These are phyloP conservation scores for Azorinus chamasolen DNA, from an alignment of 2,888 invertebrate species.

Conservation along the genomic window DNA sequence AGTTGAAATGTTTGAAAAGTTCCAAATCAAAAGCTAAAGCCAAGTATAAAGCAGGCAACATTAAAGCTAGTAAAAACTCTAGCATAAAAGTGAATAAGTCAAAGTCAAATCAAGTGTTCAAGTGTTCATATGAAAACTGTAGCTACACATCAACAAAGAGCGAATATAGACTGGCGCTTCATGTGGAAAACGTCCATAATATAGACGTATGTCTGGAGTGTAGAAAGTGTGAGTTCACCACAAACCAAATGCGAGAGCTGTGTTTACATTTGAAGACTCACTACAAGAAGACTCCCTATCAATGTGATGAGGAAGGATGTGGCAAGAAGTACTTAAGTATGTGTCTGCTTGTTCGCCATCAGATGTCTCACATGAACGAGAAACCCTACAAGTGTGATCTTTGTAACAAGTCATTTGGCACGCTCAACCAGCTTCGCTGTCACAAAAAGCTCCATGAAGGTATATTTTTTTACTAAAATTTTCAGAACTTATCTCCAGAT, in stretches of 20 bases:
- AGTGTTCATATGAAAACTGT: conserved; percentile 62
- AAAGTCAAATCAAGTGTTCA: conserved; percentile 5
- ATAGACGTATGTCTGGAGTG: conserved; percentile 83
- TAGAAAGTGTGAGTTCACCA: conserved; percentile 89
- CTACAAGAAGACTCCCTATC: conserved; percentile 89
- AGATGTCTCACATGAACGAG: conserved; percentile 88
- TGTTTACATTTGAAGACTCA: conserved; percentile 89
- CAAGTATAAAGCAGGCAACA: background rate
- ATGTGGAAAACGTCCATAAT: conserved; percentile 60
- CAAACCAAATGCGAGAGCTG: conserved; percentile 89
- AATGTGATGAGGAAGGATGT: conserved; percentile 88
- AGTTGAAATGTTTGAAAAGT: conserved; percentile 6
- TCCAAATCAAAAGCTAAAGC: background rate
- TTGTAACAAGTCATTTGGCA: conserved; percentile 89
- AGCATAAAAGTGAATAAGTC: background rate
- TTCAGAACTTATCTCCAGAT: too few species aligned
- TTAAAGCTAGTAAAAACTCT: background rate
- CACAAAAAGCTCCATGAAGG: conserved; percentile 89
- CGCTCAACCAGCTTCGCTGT: conserved; percentile 88
- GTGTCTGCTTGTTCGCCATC: conserved; percentile 89
- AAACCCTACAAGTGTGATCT: conserved; percentile 87
- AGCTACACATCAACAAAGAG: conserved; percentile 53
- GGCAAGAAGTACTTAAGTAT: conserved; percentile 87
- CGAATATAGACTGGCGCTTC: conserved; percentile 48
- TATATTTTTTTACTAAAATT: conserved; percentile 53